phyloP scores from a whole-genome alignment of 2,888 invertebrate genomes.

The Cataglyphis altisquamis region DNA sequence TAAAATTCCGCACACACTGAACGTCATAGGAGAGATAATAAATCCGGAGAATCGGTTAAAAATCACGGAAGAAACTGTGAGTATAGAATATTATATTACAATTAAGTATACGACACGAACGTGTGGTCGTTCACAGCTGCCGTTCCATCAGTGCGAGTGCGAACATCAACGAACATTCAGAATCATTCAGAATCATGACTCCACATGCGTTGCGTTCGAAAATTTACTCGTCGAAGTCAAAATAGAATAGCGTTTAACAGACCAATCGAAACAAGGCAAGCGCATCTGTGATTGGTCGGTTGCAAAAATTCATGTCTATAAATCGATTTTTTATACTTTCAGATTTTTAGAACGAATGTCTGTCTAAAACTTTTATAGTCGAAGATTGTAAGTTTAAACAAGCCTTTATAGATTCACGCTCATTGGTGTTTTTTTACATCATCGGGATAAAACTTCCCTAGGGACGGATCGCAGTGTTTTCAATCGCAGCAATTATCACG shows the following conservation, averaged over 20 bases:
- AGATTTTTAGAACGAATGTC: not conserved
- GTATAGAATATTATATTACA: not conserved
- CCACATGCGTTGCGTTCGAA: not conserved
- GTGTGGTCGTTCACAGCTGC: not conserved
- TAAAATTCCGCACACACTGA: slow-evolving; percentile 62
- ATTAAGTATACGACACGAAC: not conserved
- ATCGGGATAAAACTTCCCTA: slow-evolving; percentile 44
- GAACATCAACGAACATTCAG: not conserved
- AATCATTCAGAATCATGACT: not conserved
- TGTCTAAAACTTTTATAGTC: not conserved
- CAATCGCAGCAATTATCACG: slow-evolving; percentile 71
- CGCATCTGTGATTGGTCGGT: too few species aligned
- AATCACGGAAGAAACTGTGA: not conserved
- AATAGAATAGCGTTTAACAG: not conserved
- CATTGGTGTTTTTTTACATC: not conserved
- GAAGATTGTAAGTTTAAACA: not conserved
- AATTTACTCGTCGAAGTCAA: not conserved
- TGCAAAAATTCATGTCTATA: not conserved
- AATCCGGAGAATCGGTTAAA: slow-evolving; percentile 27
- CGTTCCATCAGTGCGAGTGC: not conserved
- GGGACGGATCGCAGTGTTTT: slow-evolving; percentile 51
- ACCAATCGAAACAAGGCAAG: not conserved
- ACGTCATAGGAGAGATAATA: slow-evolving; percentile 73
- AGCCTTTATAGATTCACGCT: not conserved
- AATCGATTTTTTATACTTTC: not conserved